Evolutionary conservation across 2,888 invertebrate genomes (phyloP), one percentile per base, ranked within the genome.

Genomic region (Drosophila atripex): DNA sequence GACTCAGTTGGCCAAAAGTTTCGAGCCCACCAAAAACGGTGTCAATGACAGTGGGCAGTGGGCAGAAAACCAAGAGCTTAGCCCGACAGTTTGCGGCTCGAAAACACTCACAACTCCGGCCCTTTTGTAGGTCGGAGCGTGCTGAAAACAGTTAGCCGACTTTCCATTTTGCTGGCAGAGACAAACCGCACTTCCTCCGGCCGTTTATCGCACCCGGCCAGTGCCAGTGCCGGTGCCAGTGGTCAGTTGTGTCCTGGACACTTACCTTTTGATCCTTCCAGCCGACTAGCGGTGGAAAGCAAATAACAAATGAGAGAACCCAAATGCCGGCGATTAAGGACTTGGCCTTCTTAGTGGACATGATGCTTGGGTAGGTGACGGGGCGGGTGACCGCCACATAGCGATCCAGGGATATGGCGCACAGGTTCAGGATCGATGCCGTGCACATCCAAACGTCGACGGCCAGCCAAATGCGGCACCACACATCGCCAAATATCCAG

Each of bases 371-470:
- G 93, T 99, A 99, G 90, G 96, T 96, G 88, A 99, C 97, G 0
- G 99, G 99, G 57, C 98, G 94, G 41, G 98, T 98, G 70, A 99
- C 98, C 23, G 99, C 99, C 85, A 99, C 96, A 93, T 99, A 99
- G 92, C 99, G 94, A 93, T 97, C 97, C 89, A 99, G 93, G 14
- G 97, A 97, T 90, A 99, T 99, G 85, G 97, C 98, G 90, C 98
- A 98, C 58, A 99, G 94, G 92, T 99, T 99, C 80, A 99, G 93
- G 88, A 99, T 99, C 83, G 98, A 98, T 0, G 99, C 98, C 0
- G 99, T 99, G 92, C 98, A 99, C 96, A 99, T 96, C 97, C 98
- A 98, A 11, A 99, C 99, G 92, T 99, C 99, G 61, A 98, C 95
- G 0, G 99, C 98, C 73, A 99, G 93, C 99, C 99, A 99, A 76